phyloP scores from a whole-genome alignment of 92 coral and sea anemone genomes.

The Diadumene lineata region DNA sequence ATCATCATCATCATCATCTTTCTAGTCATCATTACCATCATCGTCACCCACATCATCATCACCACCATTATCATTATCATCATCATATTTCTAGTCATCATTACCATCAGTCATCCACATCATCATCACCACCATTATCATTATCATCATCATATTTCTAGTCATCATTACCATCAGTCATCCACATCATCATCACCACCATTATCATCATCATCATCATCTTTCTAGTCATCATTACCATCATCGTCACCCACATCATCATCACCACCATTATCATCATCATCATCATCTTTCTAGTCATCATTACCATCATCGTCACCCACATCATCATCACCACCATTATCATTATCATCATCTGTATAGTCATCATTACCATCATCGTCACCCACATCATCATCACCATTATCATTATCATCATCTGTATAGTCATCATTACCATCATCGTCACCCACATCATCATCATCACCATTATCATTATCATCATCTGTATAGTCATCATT shows the following conservation, averaged over 20 bases:
- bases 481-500: not conserved
- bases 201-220: not conserved
- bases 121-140: not conserved
- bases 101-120: not conserved
- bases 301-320: not conserved
- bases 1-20: not conserved
- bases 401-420: not conserved
- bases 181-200: too few species aligned
- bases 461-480: not conserved
- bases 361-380: not conserved
- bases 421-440: too few species aligned
- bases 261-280: not conserved
- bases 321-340: not conserved
- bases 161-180: too few species aligned
- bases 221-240: not conserved
- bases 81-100: too few species aligned
- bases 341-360: not conserved
- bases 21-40: not conserved
- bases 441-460: too few species aligned
- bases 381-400: not conserved
- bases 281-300: not conserved
- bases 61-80: not conserved
- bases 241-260: not conserved
- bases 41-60: not conserved
- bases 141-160: too few species aligned